These are phyloP conservation scores for Cerastis rubricosa DNA, from an alignment of 2,888 invertebrate genomes.

Conservation along the genomic window DNA sequence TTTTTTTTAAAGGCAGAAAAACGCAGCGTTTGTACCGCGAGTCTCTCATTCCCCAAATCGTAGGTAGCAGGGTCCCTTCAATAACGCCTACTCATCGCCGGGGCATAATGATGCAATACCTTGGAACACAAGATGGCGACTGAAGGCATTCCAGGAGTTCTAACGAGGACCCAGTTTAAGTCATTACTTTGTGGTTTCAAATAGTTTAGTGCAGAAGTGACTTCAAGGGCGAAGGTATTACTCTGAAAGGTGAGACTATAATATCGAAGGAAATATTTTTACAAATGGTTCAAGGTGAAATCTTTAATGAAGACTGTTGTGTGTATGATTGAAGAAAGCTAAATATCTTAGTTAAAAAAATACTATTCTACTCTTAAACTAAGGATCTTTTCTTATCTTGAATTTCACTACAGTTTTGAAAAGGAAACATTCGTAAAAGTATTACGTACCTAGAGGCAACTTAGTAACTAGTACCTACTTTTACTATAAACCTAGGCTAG, in stretches of 20 bases:
- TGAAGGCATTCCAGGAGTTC: constrained; percentile 47
- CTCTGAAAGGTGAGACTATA: neutral
- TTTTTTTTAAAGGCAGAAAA: neutral
- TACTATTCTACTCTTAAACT: neutral
- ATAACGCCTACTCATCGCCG: constrained; percentile 65
- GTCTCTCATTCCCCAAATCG: constrained; percentile 34
- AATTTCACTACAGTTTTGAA: neutral
- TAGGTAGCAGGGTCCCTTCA: constrained; percentile 57
- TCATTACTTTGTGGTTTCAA: constrained; percentile 43
- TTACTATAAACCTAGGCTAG: constrained; percentile 15
- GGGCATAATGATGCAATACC: constrained; percentile 66
- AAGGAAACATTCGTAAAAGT: neutral
- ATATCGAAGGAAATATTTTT: neutral
- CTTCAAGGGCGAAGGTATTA: constrained; percentile 21
- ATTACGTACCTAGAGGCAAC: neutral
- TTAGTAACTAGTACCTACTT: neutral
- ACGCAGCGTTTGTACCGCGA: constrained; percentile 40
- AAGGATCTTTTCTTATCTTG: no score
- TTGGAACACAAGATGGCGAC: constrained; percentile 58
- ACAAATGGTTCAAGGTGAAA: neutral
- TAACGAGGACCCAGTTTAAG: constrained; percentile 47
- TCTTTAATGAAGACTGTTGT: neutral
- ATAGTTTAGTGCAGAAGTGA: constrained; percentile 41
- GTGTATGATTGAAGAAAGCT: neutral
- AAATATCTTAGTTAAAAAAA: neutral